Conservation (phyloP, 2,113 vertebrate genomes). For the Pitta sordida region DNA sequence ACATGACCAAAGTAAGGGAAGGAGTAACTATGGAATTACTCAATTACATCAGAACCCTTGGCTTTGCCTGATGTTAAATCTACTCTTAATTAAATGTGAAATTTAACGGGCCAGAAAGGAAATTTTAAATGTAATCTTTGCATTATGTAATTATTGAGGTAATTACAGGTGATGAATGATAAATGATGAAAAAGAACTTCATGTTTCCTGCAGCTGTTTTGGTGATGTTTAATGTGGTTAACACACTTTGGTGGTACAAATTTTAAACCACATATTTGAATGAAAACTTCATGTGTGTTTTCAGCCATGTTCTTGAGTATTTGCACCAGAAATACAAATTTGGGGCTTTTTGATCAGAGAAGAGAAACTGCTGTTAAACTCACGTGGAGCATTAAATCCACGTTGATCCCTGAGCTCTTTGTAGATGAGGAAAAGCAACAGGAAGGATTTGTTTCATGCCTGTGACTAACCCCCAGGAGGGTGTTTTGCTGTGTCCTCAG, state of each 20-base stretch:
- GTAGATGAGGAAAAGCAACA: not conserved
- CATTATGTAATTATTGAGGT: not conserved
- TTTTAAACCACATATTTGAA: not conserved
- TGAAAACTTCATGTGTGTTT: not conserved
- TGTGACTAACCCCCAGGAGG: not conserved
- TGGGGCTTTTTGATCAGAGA: not conserved
- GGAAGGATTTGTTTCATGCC: not conserved
- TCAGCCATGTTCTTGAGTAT: not conserved
- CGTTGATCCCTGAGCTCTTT: not conserved
- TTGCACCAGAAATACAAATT: not conserved
- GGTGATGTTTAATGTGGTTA: not conserved
- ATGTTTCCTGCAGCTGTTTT: not conserved
- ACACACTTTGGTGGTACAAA: not conserved
- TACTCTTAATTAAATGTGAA: not conserved
- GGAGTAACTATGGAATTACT: not conserved
- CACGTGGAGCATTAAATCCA: not conserved
- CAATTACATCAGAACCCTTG: not conserved
- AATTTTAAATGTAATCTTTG: not conserved
- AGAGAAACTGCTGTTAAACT: not conserved
- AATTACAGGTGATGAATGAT: not conserved
- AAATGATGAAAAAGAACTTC: not conserved
- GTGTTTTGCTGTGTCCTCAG: not conserved
- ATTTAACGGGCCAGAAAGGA: not conserved
- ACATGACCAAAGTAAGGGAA: constrained; percentile 93
- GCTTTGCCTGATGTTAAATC: not conserved